phyloP scores from a whole-genome alignment of 2,797 vertebrate genomes.

The Sarcophilus harrisii region DNA sequence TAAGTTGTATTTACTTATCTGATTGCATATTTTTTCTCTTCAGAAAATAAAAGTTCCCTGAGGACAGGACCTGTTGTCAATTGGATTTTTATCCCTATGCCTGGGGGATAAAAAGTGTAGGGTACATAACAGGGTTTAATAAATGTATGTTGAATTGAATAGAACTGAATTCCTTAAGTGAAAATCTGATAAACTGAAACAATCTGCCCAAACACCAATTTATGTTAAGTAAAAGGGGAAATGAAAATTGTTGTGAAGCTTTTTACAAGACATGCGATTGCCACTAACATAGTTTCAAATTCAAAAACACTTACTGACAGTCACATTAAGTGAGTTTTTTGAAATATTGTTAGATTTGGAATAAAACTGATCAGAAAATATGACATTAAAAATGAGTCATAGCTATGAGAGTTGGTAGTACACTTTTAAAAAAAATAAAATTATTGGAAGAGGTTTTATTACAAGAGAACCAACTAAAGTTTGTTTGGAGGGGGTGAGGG shows the following conservation, averaged over 20 bases:
- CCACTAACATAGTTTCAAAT: not conserved
- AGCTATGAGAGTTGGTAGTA: not conserved
- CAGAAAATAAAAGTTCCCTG: not conserved
- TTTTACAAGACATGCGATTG: not conserved
- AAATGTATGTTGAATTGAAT: not conserved
- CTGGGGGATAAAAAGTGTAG: not conserved
- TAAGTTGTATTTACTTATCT: not conserved
- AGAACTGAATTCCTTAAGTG: not conserved
- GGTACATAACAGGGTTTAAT: not conserved
- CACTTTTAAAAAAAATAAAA: not conserved
- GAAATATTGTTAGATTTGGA: not conserved
- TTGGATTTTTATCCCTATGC: not conserved
- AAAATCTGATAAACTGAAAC: not conserved
- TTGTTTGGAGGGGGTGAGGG: not conserved
- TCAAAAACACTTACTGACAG: not conserved
- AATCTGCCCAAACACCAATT: not conserved
- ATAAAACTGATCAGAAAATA: not conserved
- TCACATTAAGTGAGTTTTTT: not conserved
- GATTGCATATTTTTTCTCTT: not conserved
- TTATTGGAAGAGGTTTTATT: not conserved
- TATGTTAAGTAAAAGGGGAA: not conserved
- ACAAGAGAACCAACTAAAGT: not conserved
- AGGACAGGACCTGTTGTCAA: not conserved
- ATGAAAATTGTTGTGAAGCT: not conserved
- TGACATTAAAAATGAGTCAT: not conserved